Conservation (phyloP, 2,797 vertebrate genomes). For the Hippopotamyrus pictus region DNA sequence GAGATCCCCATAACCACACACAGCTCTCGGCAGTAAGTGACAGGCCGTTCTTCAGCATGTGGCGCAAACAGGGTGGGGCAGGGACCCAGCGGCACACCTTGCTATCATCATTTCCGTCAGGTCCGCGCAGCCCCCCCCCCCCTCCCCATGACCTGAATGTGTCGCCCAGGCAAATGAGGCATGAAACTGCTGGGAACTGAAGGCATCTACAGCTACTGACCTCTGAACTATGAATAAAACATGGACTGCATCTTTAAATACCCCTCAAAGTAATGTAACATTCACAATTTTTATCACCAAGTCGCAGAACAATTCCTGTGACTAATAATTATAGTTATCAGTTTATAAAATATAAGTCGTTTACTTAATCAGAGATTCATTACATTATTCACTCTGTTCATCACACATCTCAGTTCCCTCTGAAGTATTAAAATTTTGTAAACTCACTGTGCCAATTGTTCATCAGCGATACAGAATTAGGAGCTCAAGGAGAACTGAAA, state of each 20-base stretch:
- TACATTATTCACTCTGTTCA: background rate
- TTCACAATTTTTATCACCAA: background rate
- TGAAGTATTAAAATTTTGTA: background rate
- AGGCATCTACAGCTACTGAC: background rate
- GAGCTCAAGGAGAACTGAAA: background rate
- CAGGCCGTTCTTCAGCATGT: background rate
- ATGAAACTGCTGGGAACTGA: background rate
- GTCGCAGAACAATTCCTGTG: background rate
- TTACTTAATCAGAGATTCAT: background rate
- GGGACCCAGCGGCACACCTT: background rate
- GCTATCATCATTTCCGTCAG: background rate
- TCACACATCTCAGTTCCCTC: background rate
- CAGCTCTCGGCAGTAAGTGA: background rate
- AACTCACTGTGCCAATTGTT: background rate
- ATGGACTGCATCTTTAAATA: background rate
- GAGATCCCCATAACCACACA: background rate
- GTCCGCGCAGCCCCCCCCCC: background rate
- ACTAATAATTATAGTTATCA: background rate
- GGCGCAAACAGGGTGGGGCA: background rate
- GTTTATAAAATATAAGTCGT: background rate
- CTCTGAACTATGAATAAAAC: conserved; percentile 4
- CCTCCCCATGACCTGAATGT: background rate
- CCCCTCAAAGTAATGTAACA: background rate
- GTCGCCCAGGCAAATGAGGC: background rate
- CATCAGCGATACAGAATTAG: background rate